These are phyloP conservation scores for Drosophila prolongata DNA, from an alignment of 2,888 invertebrate species.

Conservation along the genomic window DNA sequence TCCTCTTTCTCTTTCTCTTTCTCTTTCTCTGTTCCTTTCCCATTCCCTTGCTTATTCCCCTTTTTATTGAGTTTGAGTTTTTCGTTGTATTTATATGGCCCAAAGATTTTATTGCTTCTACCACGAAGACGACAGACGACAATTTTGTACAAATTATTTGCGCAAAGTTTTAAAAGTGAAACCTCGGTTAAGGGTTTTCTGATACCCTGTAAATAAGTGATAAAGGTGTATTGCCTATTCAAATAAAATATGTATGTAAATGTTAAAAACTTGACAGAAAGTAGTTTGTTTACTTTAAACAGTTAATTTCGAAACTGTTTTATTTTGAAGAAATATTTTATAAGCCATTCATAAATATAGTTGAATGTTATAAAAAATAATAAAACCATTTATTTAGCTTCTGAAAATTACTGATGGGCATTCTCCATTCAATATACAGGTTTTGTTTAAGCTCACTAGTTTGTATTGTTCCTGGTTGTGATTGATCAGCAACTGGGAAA, in stretches of 20 bases:
- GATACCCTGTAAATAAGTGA: not conserved
- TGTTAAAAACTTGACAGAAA: too few relatives aligned
- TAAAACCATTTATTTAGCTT: too few relatives aligned
- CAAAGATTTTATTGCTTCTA: conserved; percentile 61
- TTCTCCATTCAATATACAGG: not conserved
- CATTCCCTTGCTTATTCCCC: not conserved
- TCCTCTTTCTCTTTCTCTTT: not conserved
- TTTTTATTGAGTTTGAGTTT: conserved; percentile 43
- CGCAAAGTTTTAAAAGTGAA: conserved; percentile 55
- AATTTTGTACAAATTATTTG: conserved; percentile 63
- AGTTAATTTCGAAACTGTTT: too few relatives aligned
- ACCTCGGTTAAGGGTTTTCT: not conserved
- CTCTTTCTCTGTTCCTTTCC: conserved; percentile 7
- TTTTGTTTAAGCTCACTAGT: not conserved
- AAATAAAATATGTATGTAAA: not conserved
- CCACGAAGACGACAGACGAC: conserved; percentile 42
- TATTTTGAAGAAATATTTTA: too few relatives aligned
- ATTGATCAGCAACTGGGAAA: conserved; percentile 27
- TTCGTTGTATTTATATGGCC: conserved; percentile 41
- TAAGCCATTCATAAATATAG: too few relatives aligned
- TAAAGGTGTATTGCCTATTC: not conserved
- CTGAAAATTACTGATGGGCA: not conserved
- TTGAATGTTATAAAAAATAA: too few relatives aligned
- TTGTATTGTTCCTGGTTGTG: conserved; percentile 13
- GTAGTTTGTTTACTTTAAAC: too few relatives aligned